Evolutionary conservation across 2,113 vertebrate genomes (phyloP).

Genomic region (Scomber scombrus): DNA sequence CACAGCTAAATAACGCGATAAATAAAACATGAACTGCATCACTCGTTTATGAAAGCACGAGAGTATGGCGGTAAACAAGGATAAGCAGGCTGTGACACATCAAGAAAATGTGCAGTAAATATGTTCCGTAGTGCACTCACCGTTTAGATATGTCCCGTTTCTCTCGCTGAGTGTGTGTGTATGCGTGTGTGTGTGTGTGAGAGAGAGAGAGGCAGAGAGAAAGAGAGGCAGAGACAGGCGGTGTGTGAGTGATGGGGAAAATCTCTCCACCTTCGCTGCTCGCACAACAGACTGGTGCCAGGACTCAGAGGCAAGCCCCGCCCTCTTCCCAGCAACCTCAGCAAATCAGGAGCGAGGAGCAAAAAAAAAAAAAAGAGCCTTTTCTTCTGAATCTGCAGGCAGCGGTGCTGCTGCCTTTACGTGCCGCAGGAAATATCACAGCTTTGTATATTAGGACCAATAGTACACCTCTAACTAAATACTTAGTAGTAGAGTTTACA

Average conservation of each 20-base stretch:
- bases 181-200: neutral
- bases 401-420: slow-evolving; percentile 52
- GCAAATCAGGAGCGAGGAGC: slow-evolving; percentile 63
- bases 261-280: slow-evolving; percentile 68
- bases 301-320: slow-evolving; percentile 36
- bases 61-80: slow-evolving; percentile 36
- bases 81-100: slow-evolving; percentile 33
- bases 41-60: neutral
- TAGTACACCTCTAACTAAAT: too few relatives aligned
- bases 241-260: slow-evolving; percentile 66
- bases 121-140: slow-evolving; percentile 56
- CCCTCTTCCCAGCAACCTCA: slow-evolving; percentile 36
- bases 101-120: neutral
- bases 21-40: slow-evolving; percentile 41
- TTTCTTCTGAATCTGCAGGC: slow-evolving; percentile 46
- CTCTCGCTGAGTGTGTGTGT: slow-evolving; percentile 15
- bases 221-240: slow-evolving; percentile 14
- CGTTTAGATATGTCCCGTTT: slow-evolving; percentile 51
- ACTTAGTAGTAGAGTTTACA: too few relatives aligned
- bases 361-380: slow-evolving; percentile 14
- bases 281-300: slow-evolving; percentile 67
- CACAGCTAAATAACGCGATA: slow-evolving; percentile 7
- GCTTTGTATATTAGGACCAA: too few relatives aligned
- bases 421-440: slow-evolving; percentile 13
- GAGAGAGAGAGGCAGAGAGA: too few relatives aligned